These are phyloP conservation scores for Lepidotrigona ventralis DNA, from an alignment of 1,140 invertebrate species.

Conservation along the genomic window DNA sequence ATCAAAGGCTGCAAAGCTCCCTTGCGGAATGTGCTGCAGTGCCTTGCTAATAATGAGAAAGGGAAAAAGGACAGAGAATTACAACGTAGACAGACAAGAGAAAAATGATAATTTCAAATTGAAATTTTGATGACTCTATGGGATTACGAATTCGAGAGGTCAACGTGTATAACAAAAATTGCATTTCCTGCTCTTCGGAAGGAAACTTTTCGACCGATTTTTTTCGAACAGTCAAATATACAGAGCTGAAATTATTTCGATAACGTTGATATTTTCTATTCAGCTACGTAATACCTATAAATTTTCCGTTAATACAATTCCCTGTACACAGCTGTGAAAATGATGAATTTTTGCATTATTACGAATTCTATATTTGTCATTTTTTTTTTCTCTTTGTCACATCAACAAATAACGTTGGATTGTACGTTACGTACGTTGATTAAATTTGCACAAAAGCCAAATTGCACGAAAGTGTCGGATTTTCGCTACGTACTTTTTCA, in stretches of 20 bases:
- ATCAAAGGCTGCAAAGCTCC: neutral
- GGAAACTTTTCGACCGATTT: neutral
- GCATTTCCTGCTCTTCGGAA: neutral
- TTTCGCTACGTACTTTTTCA: conserved; percentile 4
- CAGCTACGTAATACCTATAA: too few species aligned
- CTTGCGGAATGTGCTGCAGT: neutral
- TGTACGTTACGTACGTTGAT: neutral
- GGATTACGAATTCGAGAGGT: neutral
- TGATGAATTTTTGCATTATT: conserved; percentile 4
- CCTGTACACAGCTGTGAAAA: neutral
- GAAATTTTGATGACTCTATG: neutral
- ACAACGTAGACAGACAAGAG: neutral
- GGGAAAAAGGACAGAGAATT: neutral
- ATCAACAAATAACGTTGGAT: conserved; percentile 16
- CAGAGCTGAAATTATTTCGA: too few species aligned
- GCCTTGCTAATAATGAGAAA: neutral
- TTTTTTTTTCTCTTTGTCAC: neutral
- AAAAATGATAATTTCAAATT: neutral
- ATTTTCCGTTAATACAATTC: neutral
- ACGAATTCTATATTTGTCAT: too few species aligned
- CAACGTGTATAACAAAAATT: neutral
- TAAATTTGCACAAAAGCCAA: conserved; percentile 26
- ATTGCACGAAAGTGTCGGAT: neutral
- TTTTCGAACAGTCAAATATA: too few species aligned
- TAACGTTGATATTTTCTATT: too few species aligned